A percentile compares a stretch with the other conserved stretches of the same genome.
phyloP scores from a whole-genome alignment of 2,888 invertebrate species.

The Orthosia gracilis region DNA sequence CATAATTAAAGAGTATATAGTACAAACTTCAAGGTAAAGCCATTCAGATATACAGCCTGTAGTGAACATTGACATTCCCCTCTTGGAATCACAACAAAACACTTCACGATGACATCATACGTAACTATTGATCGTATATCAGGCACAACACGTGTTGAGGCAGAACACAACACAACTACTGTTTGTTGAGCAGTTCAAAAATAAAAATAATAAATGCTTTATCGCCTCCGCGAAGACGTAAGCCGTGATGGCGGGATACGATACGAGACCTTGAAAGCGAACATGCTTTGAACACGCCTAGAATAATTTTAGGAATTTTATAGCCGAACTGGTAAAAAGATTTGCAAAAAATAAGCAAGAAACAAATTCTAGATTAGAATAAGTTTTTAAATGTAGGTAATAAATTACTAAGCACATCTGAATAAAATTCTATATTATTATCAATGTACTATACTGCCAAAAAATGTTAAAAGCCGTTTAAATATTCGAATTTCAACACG shows the following conservation, averaged over 20 bases:
- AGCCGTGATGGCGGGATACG: conserved; percentile 21
- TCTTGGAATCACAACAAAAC: conserved; percentile 37
- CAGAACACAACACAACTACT: conserved; percentile 23
- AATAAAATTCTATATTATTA: no score
- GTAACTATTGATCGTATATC: conserved; percentile 51
- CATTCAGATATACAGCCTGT: conserved; percentile 24
- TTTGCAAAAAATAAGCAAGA: no score
- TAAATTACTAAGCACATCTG: no score
- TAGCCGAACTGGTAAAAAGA: no score
- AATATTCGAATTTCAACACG: neutral
- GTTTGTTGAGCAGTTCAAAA: conserved; percentile 51
- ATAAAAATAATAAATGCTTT: conserved; percentile 61
- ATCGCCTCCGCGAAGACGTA: conserved; percentile 58
- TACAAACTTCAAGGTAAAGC: conserved; percentile 19
- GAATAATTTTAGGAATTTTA: neutral
- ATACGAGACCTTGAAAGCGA: conserved; percentile 35
- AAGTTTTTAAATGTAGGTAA: no score
- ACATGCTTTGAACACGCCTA: conserved; percentile 8
- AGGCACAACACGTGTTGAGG: conserved; percentile 46
- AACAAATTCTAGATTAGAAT: no score
- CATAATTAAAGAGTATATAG: neutral
- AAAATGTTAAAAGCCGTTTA: neutral
- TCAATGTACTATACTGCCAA: neutral
- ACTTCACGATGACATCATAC: conserved; percentile 57
- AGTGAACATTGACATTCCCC: conserved; percentile 42